phyloP scores from a whole-genome alignment of 92 coral and sea anemone genomes.

The Paramuricea clavata region DNA sequence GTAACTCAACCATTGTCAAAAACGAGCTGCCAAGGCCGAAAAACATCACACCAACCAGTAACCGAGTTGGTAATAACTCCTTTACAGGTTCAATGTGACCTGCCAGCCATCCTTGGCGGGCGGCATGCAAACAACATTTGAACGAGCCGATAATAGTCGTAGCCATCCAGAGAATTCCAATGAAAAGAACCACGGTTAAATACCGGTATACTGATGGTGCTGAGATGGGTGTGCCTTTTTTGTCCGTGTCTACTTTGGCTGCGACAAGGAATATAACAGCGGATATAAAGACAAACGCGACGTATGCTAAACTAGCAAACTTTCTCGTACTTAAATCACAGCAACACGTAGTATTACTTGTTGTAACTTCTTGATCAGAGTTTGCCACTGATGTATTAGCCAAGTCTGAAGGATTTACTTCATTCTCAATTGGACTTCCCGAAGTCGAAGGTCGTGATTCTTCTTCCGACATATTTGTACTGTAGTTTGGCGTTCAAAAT shows the following conservation, averaged over 20 bases:
- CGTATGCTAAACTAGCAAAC: slow-evolving; percentile 1
- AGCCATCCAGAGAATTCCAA: slow-evolving; percentile 13
- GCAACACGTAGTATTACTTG: not conserved
- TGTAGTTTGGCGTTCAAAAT: not conserved
- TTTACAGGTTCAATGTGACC: not conserved
- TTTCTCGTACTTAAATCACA: not conserved
- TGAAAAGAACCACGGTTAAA: not conserved
- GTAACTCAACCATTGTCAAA: slow-evolving; percentile 32
- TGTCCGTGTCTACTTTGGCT: slow-evolving; percentile 1
- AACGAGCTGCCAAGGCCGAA: slow-evolving; percentile 38
- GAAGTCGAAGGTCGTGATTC: not conserved
- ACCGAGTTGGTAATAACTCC: slow-evolving; percentile 4
- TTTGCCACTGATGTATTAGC: not conserved
- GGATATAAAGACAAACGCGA: not conserved
- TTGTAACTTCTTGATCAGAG: not conserved
- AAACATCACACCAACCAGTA: slow-evolving; percentile 39
- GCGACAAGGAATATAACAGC: slow-evolving; percentile 31
- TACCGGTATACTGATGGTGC: slow-evolving; percentile 5
- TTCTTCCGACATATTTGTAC: not conserved
- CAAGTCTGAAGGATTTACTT: not conserved
- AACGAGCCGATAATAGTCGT: not conserved
- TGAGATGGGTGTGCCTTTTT: too few species aligned
- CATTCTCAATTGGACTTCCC: not conserved
- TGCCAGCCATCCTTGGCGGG: not conserved
- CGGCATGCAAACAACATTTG: not conserved